These are phyloP conservation scores for Ichneumoninae sp. DNA, from an alignment of 2,888 invertebrate genomes.

Conservation along the genomic window DNA sequence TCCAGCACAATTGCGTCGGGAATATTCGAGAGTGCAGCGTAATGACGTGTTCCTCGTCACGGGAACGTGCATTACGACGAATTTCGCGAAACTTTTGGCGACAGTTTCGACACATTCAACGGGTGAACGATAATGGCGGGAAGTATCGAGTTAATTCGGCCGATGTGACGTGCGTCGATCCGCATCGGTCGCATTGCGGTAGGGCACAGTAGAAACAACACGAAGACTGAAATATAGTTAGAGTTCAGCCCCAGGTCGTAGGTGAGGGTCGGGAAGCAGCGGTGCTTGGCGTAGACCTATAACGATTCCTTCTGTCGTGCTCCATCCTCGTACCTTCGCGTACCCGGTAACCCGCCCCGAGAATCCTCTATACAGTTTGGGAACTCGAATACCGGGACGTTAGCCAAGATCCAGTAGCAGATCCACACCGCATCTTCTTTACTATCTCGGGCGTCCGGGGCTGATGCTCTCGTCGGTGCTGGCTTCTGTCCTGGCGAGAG, in stretches of 20 bases:
- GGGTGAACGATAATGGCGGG: background rate
- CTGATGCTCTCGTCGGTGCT: conserved; percentile 42
- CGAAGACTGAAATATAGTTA: conserved; percentile 7
- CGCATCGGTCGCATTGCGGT: conserved; percentile 65
- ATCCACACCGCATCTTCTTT: conserved; percentile 49
- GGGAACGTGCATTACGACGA: background rate
- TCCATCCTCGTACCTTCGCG: background rate
- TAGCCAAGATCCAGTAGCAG: conserved; percentile 67
- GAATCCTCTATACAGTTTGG: conserved; percentile 67
- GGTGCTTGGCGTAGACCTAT: conserved; percentile 25
- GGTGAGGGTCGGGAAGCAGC: conserved; percentile 43
- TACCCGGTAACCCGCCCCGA: conserved; percentile 16
- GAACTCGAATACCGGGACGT: conserved; percentile 73
- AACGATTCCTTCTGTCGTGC: conserved; percentile 30
- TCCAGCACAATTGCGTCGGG: background rate
- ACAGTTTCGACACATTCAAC: background rate
- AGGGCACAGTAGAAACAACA: conserved; percentile 36
- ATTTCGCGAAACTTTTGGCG: background rate
- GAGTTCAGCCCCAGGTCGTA: conserved; percentile 28
- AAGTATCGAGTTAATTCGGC: conserved; percentile 14
- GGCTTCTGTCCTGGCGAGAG: conserved; percentile 53
- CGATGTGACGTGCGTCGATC: conserved; percentile 46
- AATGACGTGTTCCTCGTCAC: background rate
- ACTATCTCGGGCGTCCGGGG: conserved; percentile 43
- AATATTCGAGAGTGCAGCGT: background rate